These are phyloP conservation scores for Brachymystax lenok DNA, from an alignment of 2,797 vertebrate genomes.

Conservation along the genomic window DNA sequence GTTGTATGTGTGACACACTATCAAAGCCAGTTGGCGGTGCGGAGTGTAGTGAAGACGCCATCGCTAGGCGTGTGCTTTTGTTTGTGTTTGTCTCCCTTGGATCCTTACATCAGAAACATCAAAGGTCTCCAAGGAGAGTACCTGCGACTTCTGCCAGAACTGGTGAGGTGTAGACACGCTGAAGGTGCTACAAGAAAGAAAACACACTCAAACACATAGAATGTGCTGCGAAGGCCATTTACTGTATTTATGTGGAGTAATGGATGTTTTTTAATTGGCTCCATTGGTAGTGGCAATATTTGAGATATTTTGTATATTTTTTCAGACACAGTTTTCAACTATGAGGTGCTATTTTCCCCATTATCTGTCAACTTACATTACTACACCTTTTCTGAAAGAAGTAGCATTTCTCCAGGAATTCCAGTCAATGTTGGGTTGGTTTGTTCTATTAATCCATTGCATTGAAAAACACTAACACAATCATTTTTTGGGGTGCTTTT, in stretches of 20 bases:
- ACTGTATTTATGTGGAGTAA: background rate
- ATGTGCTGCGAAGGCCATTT: too few relatives aligned
- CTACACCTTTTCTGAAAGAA: background rate
- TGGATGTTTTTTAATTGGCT: background rate
- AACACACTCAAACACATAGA: background rate
- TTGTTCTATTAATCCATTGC: too few relatives aligned
- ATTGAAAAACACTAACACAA: background rate
- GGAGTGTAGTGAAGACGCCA: background rate
- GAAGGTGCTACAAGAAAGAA: slow-evolving; percentile 1
- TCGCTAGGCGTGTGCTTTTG: background rate
- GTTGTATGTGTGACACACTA: background rate
- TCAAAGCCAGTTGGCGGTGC: background rate
- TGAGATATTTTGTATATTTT: too few relatives aligned
- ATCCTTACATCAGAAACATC: slow-evolving; percentile 29
- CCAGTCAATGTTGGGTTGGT: background rate
- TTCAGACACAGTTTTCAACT: too few relatives aligned
- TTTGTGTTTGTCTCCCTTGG: slow-evolving; percentile 20
- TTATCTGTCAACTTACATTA: too few relatives aligned
- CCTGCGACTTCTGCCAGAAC: slow-evolving; percentile 26
- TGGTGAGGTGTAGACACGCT: background rate
- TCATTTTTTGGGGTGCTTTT: background rate
- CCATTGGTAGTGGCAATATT: background rate
- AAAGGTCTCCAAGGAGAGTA: slow-evolving; percentile 18
- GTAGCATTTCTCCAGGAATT: background rate
- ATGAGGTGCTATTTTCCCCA: too few relatives aligned